These are phyloP conservation scores for Caenorhabditis panamensis DNA, from an alignment of 2,888 invertebrate species.

Conservation along the genomic window DNA sequence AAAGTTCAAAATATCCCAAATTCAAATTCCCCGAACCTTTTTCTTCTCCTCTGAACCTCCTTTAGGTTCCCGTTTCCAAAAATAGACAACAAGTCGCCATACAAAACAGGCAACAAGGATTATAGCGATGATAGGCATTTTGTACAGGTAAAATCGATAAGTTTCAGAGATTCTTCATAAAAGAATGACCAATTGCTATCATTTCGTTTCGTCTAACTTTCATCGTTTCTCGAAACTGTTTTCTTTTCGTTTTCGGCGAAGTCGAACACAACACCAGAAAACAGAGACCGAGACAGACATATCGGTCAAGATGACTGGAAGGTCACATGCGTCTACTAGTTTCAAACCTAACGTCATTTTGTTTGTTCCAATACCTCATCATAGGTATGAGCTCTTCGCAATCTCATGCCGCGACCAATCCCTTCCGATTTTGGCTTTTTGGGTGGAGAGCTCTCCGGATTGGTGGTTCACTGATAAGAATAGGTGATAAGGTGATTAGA, in stretches of 20 bases:
- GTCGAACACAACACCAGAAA: too few relatives aligned
- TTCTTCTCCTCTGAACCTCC: constrained; percentile 27
- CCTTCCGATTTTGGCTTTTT: constrained; percentile 9
- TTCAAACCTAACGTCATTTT: background rate
- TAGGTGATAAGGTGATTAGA: background rate
- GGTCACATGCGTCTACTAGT: constrained; percentile 28
- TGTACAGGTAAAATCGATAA: too few relatives aligned
- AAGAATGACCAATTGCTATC: background rate
- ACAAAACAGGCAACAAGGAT: constrained; percentile 48
- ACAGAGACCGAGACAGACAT: too few relatives aligned
- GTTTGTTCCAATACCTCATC: constrained; percentile 49
- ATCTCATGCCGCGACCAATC: constrained; percentile 43
- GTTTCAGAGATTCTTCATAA: constrained; percentile 16
- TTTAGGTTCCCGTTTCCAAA: constrained; percentile 48
- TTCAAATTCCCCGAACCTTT: constrained; percentile 10
- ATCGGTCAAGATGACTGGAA: constrained; percentile 7
- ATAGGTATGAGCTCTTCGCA: constrained; percentile 62
- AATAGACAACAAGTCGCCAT: constrained; percentile 38
- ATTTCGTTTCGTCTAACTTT: background rate
- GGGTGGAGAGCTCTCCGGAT: constrained; percentile 14
- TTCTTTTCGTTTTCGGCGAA: constrained; percentile 43
- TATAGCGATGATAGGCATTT: constrained; percentile 56
- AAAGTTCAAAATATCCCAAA: background rate
- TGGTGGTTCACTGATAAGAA: constrained; percentile 1
- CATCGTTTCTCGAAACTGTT: constrained; percentile 20